Evolutionary conservation across 30 jellyfish, hydroid and myxozoan genomes (phyloP), one percentile per base, ranked within the genome.

Genomic region (Nemopilema nomurai): DNA sequence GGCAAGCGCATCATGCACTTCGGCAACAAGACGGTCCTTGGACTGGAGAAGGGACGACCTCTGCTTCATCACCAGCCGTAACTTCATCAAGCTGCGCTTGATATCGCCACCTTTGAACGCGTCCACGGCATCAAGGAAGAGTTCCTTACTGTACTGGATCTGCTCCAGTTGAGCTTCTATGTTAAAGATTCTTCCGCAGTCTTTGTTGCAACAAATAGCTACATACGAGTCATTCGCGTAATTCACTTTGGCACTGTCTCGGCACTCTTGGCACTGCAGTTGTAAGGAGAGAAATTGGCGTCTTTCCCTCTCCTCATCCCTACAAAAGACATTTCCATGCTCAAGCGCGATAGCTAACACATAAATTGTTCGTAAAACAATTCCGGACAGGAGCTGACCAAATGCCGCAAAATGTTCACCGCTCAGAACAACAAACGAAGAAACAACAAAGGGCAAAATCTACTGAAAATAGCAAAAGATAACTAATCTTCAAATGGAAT

Each of bases 231-330:
- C 85, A 22, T 41, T 64, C 4, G 30, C 64, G 79, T 32, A 78
- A 18, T 65, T 76, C 13, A 87, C 76, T 49, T 87, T 87, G 9
- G 89, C 81, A 33, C 21, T 28, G 65, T 72, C 96, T 27, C 86
- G 64, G 64, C 96, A 87, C 26, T 33, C 84, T 16, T 81, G 90
- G 50, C 96, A 87, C 32, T 62, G 70, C 67, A 87, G 27, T n/a
- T 50, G 66, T 69, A 87, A 51, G 7, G 87, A 70, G 69, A 90
- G 80, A 16, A 87, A 50, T 57, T 87, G 96, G 77, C 51, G 82
- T 28, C 96, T 73, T 52, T 87, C 96, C 49, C 85, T 78, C 77
- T 77, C 96, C 62, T 87, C 90, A 65, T 87, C 96, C 83, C 96
- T 87, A 77, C 49, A 31, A 32, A 80, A 63, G 52, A 51, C 57